A percentile compares a stretch with the other conserved stretches of the same genome.
Evolutionary conservation across 2,888 invertebrate genomes (phyloP).

Genomic region (Stenotaenia linearis): DNA sequence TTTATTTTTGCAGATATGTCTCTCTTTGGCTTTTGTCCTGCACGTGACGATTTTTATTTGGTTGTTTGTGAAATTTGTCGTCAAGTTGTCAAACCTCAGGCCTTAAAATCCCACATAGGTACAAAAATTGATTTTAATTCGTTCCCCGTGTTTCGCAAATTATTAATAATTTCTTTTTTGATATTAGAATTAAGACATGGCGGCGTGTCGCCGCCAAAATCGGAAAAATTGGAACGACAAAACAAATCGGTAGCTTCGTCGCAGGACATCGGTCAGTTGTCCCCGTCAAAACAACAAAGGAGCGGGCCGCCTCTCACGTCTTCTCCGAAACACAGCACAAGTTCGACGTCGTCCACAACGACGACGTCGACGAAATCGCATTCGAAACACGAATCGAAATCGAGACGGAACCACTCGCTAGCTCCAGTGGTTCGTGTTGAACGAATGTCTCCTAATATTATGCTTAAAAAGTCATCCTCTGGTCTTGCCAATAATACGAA

Average conservation of each 20-base stretch:
- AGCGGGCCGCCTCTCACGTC: not conserved
- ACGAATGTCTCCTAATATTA: slow-evolving; percentile 42
- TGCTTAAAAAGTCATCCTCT: slow-evolving; percentile 35
- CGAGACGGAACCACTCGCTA: slow-evolving; percentile 42
- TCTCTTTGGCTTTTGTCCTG: slow-evolving; percentile 70
- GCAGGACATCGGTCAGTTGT: slow-evolving; percentile 28
- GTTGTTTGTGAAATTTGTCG: slow-evolving; percentile 73
- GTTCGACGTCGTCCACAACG: not conserved
- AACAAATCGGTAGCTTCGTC: slow-evolving; percentile 27
- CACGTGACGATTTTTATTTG: slow-evolving; percentile 67
- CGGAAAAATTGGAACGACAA: slow-evolving; percentile 30
- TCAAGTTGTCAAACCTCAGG: slow-evolving; percentile 70
- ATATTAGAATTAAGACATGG: slow-evolving; percentile 35
- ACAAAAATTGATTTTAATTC: slow-evolving; percentile 42
- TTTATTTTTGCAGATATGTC: slow-evolving; percentile 57
- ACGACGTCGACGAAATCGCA: slow-evolving; percentile 19
- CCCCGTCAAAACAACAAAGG: slow-evolving; percentile 7
- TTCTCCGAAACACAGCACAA: slow-evolving; percentile 26
- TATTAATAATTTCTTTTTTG: not conserved
- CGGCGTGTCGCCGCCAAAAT: slow-evolving; percentile 26
- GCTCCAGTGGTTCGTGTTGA: slow-evolving; percentile 46
- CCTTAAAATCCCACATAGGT: slow-evolving; percentile 66
- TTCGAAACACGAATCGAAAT: slow-evolving; percentile 26
- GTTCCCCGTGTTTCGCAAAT: not conserved
- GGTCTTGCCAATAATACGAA: slow-evolving; percentile 28